phyloP scores from a whole-genome alignment of 2,888 invertebrate genomes.

The Lutraria lutraria region DNA sequence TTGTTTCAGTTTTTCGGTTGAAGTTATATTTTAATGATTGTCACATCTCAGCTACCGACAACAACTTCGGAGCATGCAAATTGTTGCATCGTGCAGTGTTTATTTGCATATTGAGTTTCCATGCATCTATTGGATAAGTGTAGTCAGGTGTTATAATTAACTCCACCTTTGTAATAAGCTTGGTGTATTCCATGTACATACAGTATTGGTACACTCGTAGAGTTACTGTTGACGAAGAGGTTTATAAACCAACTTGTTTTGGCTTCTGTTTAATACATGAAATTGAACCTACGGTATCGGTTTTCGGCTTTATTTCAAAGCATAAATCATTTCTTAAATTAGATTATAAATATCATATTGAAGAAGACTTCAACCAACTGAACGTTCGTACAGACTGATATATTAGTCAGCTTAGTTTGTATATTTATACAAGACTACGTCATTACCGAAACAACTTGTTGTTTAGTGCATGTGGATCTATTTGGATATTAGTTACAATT shows the following conservation, averaged over 20 bases:
- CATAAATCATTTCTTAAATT: neutral
- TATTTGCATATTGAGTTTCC: slow-evolving; percentile 20
- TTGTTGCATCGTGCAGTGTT: neutral
- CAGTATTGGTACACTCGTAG: neutral
- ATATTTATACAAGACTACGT: neutral
- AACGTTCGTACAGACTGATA: neutral
- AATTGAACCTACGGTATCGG: neutral
- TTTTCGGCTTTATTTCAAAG: neutral
- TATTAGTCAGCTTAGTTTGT: neutral
- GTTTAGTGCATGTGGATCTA: neutral
- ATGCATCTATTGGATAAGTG: slow-evolving; percentile 31
- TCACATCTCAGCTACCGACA: neutral
- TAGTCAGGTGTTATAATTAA: slow-evolving; percentile 31
- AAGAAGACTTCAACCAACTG: neutral
- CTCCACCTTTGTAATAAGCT: slow-evolving; percentile 23
- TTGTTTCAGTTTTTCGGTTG: neutral
- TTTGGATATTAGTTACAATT: neutral
- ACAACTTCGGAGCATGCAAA: slow-evolving; percentile 4
- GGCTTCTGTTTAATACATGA: neutral
- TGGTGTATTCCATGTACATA: neutral
- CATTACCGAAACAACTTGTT: neutral
- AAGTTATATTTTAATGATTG: neutral
- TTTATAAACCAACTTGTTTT: neutral
- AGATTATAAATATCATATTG: neutral
- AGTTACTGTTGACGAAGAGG: neutral